Evolutionary conservation across 92 coral and sea anemone genomes (phyloP).

Genomic region (Epizoanthus stellaris): DNA sequence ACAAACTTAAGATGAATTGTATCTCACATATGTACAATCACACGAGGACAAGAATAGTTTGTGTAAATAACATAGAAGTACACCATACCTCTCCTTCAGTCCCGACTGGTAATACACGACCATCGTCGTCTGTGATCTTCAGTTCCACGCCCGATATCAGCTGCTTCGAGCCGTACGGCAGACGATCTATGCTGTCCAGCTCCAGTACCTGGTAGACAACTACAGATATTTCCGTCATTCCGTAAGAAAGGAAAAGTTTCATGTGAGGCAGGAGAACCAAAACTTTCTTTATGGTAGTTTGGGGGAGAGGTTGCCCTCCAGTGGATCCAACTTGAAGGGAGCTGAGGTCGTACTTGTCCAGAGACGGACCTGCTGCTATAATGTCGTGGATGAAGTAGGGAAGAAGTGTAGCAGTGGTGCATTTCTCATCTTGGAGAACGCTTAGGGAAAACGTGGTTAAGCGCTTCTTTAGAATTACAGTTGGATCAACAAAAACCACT

Average conservation of each 20-base stretch:
- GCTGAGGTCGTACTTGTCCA: constrained; percentile 3
- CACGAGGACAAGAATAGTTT: too few species aligned
- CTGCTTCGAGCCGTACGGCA: constrained; percentile 18
- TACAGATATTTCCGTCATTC: background rate
- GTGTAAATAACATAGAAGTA: too few species aligned
- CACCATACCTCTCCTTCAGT: constrained; percentile 22
- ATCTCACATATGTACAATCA: too few species aligned
- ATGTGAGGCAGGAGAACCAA: background rate
- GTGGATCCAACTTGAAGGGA: background rate
- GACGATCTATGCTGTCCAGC: background rate
- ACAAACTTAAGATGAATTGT: too few species aligned
- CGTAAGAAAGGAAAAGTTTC: background rate
- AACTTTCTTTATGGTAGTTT: background rate
- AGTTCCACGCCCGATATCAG: background rate
- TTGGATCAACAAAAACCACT: constrained; percentile 1
- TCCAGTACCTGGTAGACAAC: constrained; percentile 4
- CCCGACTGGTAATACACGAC: background rate
- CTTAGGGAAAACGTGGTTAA: constrained; percentile 2
- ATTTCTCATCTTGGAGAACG: constrained; percentile 32
- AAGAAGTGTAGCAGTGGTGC: background rate
- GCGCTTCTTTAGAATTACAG: background rate
- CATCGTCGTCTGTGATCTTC: constrained; percentile 18
- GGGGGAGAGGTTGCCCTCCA: constrained; percentile 5
- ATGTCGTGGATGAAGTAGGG: constrained; percentile 12
- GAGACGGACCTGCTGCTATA: background rate